These are phyloP conservation scores for Urosaurus nigricauda DNA, from an alignment of 2,797 vertebrate species.

Conservation along the genomic window DNA sequence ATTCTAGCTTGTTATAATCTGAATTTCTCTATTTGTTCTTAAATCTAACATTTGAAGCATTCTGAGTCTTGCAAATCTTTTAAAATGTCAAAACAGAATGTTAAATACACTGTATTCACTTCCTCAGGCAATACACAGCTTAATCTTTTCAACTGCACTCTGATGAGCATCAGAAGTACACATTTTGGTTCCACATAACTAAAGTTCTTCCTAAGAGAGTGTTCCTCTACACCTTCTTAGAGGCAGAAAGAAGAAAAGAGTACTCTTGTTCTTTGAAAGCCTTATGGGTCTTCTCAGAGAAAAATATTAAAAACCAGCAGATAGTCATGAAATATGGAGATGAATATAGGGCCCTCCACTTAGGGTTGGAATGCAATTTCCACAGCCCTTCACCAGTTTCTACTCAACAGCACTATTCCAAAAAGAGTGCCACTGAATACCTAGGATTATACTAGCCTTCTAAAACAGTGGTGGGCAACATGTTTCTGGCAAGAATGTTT, in stretches of 20 bases:
- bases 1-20: constrained; percentile 14
- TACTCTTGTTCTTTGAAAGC: neutral
- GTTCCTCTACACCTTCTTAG: neutral
- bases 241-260: neutral
- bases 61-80: neutral
- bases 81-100: constrained; percentile 5
- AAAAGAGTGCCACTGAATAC: neutral
- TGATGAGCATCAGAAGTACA: neutral
- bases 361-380: neutral
- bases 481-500: too few relatives aligned
- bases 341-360: neutral
- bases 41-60: constrained; percentile 25
- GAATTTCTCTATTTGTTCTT: constrained; percentile 38
- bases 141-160: neutral
- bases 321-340: neutral
- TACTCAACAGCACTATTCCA: neutral
- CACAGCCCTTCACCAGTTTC: neutral
- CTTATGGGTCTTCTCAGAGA: neutral
- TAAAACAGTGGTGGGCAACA: neutral
- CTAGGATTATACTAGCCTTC: neutral
- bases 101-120: constrained; percentile 20
- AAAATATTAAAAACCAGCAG: neutral
- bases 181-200: neutral
- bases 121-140: neutral
- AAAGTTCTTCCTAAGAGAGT: neutral